A percentile compares a stretch with the other conserved stretches of the same genome.
Conservation (phyloP, 2,113 vertebrate species). For the Elachura formosa region DNA sequence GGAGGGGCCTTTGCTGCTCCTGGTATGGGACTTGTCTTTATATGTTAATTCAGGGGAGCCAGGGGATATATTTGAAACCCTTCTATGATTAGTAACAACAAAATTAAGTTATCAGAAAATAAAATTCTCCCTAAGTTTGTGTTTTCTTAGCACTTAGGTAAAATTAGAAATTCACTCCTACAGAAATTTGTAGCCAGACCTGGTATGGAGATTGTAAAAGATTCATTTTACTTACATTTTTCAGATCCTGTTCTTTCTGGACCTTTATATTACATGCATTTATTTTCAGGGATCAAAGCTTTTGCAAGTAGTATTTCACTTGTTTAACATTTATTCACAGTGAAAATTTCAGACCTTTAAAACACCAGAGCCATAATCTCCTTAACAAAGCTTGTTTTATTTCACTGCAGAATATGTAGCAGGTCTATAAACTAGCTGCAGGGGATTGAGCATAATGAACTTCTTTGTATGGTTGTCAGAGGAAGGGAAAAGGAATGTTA, state of each 20-base stretch:
- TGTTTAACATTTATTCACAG: background rate
- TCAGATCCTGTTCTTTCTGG: background rate
- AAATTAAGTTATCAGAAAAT: background rate
- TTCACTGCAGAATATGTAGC: background rate
- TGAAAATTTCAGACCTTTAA: background rate
- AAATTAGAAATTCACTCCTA: background rate
- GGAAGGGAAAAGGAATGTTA: background rate
- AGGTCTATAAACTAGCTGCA: background rate
- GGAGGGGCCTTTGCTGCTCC: background rate
- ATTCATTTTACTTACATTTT: background rate
- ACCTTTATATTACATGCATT: background rate
- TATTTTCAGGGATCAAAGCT: background rate
- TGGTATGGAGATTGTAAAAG: background rate
- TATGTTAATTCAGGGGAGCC: background rate
- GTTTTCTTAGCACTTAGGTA: background rate
- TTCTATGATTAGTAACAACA: background rate
- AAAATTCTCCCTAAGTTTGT: background rate
- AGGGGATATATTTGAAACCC: background rate
- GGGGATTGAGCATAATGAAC: slow-evolving; percentile 21
- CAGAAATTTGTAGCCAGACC: background rate
- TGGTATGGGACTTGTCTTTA: background rate
- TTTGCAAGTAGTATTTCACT: background rate
- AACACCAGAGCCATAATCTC: background rate
- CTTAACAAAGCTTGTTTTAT: slow-evolving; percentile 41
- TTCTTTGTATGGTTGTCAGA: slow-evolving; percentile 29